These are phyloP conservation scores for Eurytoma adleriae DNA, from an alignment of 2,888 invertebrate species.

Conservation along the genomic window DNA sequence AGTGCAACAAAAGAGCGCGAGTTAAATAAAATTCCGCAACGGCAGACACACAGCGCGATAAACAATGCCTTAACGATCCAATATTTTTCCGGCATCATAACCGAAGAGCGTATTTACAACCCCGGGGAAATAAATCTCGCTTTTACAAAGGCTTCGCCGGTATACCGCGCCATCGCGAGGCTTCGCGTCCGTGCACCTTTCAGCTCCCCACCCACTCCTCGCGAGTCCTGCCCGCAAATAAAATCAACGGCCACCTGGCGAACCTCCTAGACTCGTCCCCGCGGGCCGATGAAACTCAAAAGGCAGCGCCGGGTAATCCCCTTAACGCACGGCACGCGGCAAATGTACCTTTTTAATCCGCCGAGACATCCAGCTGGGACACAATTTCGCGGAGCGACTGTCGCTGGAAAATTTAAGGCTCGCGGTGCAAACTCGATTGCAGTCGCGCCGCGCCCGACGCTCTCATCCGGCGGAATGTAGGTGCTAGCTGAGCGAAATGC, in stretches of 20 bases:
- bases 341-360: no score
- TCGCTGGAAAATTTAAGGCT: not conserved
- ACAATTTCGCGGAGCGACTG: slow-evolving; percentile 27
- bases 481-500: no score
- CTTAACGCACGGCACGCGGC: no score
- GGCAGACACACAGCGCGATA: not conserved
- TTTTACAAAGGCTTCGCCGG: slow-evolving; percentile 6
- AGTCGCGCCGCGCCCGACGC: no score
- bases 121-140: slow-evolving; percentile 1
- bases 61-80: not conserved
- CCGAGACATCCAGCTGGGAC: slow-evolving; percentile 35
- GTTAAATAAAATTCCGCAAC: not conserved
- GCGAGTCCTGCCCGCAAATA: no score
- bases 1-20: not conserved
- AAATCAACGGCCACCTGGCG: no score
- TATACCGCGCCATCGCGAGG: no score
- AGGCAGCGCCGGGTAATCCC: not conserved
- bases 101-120: not conserved
- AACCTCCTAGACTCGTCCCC: no score
- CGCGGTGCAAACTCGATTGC: not conserved
- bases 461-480: no score
- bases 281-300: not conserved
- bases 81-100: not conserved
- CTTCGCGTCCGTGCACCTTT: no score
- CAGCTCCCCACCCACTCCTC: no score